A percentile compares a stretch with the other conserved stretches of the same genome.
These are phyloP conservation scores for Echinops telfairi DNA, from an alignment of 2,113 vertebrate genomes.

Conservation along the genomic window DNA sequence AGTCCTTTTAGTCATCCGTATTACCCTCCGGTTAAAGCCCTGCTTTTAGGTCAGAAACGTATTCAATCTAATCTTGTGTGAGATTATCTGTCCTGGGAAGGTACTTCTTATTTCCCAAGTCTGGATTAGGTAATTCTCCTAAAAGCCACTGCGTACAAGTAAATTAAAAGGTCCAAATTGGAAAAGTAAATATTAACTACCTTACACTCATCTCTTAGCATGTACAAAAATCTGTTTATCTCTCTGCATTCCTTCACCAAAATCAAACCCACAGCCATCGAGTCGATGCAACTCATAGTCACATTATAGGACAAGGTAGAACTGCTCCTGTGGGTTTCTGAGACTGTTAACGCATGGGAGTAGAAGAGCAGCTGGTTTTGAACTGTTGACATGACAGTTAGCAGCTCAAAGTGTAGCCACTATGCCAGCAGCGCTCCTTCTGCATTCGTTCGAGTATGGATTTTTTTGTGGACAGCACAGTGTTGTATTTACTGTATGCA, in stretches of 20 bases:
- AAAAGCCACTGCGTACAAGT: neutral
- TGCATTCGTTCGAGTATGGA: neutral
- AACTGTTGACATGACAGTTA: no score
- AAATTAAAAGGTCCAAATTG: neutral
- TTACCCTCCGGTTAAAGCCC: neutral
- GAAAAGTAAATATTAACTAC: conserved; percentile 3
- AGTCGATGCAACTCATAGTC: no score
- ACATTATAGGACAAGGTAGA: no score
- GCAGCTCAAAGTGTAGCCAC: no score
- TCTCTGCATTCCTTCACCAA: neutral
- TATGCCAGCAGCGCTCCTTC: neutral
- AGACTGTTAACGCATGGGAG: no score
- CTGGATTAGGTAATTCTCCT: neutral
- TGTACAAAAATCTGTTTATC: neutral
- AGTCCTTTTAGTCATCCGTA: neutral
- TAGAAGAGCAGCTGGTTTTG: no score
- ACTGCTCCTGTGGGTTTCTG: no score
- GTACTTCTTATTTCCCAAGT: conserved; percentile 14
- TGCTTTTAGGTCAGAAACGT: neutral
- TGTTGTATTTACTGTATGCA: neutral
- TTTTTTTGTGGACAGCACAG: neutral
- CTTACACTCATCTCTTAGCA: neutral
- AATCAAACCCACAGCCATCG: no score
- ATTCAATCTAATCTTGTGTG: neutral
- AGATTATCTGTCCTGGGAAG: neutral